These are phyloP conservation scores for Tenualosa thibaudeaui DNA, from an alignment of 2,797 vertebrate genomes.

Conservation along the genomic window DNA sequence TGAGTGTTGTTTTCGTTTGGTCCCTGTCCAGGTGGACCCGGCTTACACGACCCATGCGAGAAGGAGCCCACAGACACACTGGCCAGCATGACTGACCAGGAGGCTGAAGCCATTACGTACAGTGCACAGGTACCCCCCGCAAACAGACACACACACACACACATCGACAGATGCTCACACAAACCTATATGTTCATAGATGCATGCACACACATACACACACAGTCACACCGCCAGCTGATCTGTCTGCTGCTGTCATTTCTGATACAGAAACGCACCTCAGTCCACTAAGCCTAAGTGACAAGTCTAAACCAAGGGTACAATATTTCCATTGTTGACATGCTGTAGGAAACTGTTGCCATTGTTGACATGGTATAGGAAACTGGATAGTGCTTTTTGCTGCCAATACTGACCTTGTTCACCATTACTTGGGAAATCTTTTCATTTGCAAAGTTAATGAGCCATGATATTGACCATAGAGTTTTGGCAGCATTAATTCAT, in stretches of 20 bases:
- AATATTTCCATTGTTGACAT: not conserved
- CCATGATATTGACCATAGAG: not conserved
- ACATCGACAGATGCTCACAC: not conserved
- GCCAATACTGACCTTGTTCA: not conserved
- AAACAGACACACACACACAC: not conserved
- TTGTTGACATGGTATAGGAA: not conserved
- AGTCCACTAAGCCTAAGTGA: not conserved
- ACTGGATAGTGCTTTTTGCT: not conserved
- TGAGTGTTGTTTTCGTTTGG: not conserved
- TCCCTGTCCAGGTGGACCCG: slow-evolving; percentile 85
- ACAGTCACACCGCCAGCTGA: not conserved
- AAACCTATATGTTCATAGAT: slow-evolving; percentile 32
- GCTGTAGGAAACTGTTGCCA: not conserved
- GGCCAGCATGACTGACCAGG: slow-evolving; percentile 85
- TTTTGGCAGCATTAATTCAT: not conserved
- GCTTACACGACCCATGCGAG: slow-evolving; percentile 95
- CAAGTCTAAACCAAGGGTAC: not conserved
- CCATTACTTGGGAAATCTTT: not conserved
- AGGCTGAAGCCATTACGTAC: slow-evolving; percentile 93
- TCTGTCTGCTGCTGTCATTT: not conserved
- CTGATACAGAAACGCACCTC: not conserved
- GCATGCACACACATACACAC: slow-evolving; percentile 37
- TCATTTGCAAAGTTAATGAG: not conserved
- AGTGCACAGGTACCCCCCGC: slow-evolving; percentile 87
- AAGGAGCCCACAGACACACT: slow-evolving; percentile 91